phyloP scores from a whole-genome alignment of 2,797 vertebrate species.

The Vultur gryphus region DNA sequence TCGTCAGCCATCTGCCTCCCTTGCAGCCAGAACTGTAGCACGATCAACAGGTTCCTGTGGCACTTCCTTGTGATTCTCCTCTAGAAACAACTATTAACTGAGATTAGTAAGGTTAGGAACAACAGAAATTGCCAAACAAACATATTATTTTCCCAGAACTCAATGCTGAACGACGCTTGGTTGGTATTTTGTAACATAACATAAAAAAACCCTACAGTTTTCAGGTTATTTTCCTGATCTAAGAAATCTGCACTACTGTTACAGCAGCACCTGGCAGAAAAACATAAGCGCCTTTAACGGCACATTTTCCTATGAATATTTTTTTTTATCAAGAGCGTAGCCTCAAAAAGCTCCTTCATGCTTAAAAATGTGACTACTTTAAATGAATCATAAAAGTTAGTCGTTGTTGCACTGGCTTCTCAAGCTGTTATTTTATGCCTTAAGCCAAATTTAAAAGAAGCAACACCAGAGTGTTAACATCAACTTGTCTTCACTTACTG shows the following conservation, averaged over 20 bases:
- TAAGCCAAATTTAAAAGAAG: slow-evolving; percentile 41
- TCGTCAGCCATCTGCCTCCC: not conserved
- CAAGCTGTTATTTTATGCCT: slow-evolving; percentile 39
- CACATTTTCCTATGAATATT: not conserved
- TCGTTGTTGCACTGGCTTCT: not conserved
- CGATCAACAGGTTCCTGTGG: not conserved
- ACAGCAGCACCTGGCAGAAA: not conserved
- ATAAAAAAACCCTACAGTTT: not conserved
- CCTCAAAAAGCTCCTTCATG: not conserved
- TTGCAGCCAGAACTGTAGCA: not conserved
- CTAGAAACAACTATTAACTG: not conserved
- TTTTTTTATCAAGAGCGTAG: not conserved
- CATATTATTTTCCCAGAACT: not conserved
- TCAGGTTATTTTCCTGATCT: not conserved
- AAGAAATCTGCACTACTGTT: not conserved
- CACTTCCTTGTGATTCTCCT: not conserved
- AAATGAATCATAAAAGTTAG: slow-evolving; percentile 25
- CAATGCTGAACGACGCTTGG: not conserved
- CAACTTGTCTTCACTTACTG: slow-evolving; percentile 24
- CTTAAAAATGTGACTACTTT: slow-evolving; percentile 7
- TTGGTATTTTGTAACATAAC: not conserved
- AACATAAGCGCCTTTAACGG: not conserved
- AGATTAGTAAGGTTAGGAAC: not conserved
- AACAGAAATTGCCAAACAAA: not conserved
- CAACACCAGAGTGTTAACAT: not conserved